These are phyloP conservation scores for Podarcis siculus DNA, from an alignment of 2,797 vertebrate species.

Conservation along the genomic window DNA sequence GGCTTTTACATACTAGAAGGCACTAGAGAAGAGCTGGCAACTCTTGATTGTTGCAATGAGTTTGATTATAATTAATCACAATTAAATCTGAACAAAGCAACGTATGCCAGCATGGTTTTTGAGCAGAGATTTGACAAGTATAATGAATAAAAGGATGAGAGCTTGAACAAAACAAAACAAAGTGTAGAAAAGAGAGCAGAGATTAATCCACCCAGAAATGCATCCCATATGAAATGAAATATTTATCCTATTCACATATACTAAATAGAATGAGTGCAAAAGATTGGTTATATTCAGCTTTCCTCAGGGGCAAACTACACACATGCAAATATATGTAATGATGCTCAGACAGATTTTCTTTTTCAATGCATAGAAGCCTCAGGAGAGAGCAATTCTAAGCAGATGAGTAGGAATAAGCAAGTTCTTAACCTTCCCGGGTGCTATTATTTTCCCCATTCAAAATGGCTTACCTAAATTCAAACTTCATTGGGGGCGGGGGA, in stretches of 20 bases:
- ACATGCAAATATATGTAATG: not conserved
- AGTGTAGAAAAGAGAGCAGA: not conserved
- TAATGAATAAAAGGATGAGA: not conserved
- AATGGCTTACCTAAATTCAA: not conserved
- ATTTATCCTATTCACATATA: not conserved
- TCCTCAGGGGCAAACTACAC: not conserved
- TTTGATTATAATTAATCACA: conserved; percentile 18
- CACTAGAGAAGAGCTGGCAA: conserved; percentile 2
- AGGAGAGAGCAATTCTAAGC: too few relatives aligned
- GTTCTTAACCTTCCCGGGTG: not conserved
- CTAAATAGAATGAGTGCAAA: not conserved
- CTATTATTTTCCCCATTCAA: not conserved
- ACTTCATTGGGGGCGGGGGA: not conserved
- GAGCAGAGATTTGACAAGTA: not conserved
- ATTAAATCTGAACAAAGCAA: conserved; percentile 7
- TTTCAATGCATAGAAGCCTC: not conserved
- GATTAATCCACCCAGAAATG: not conserved
- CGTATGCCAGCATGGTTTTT: not conserved
- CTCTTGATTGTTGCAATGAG: not conserved
- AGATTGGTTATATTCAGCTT: not conserved
- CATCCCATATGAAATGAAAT: not conserved
- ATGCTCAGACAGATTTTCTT: not conserved
- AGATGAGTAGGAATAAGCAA: too few relatives aligned
- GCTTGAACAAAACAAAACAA: not conserved
- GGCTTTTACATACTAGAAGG: not conserved